Conservation (phyloP, 1,140 invertebrate genomes). For the Chymomyza costata region DNA sequence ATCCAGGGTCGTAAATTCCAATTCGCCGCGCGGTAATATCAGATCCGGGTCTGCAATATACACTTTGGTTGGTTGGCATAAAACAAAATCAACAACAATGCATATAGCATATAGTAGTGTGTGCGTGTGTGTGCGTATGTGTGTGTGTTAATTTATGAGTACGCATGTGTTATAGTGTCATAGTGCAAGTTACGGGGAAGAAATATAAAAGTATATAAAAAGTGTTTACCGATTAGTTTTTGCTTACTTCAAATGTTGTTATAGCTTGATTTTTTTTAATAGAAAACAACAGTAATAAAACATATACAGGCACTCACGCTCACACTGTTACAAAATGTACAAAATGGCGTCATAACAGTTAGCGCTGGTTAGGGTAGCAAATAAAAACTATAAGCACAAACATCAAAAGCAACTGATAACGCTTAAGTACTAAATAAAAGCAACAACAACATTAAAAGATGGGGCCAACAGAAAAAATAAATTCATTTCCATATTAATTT, state of each 20-base stretch:
- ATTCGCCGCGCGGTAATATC: conserved; percentile 75
- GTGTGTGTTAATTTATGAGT: conserved; percentile 39
- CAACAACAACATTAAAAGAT: conserved; percentile 12
- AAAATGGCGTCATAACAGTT: conserved; percentile 57
- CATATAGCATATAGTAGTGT: conserved; percentile 26
- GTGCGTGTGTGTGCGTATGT: not conserved
- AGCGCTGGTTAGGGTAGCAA: conserved; percentile 60
- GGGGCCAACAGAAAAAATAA: conserved; percentile 20
- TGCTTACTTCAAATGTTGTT: conserved; percentile 34
- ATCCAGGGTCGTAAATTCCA: conserved; percentile 75
- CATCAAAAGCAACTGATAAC: conserved; percentile 46
- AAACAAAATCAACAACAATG: conserved; percentile 67
- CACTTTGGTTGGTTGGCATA: conserved; percentile 72
- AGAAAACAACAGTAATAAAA: too few species aligned
- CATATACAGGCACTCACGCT: too few species aligned
- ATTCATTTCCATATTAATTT: too few species aligned
- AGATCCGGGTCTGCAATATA: conserved; percentile 76
- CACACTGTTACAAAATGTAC: conserved; percentile 53
- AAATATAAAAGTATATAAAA: conserved; percentile 50
- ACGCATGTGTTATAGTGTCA: conserved; percentile 14
- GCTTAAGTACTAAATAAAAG: conserved; percentile 26
- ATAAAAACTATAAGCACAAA: conserved; percentile 58
- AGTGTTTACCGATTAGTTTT: conserved; percentile 65
- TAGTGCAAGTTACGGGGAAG: conserved; percentile 18
- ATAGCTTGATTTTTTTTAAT: conserved; percentile 14